Conservation (phyloP, 1,140 invertebrate genomes). For the Orius insidiosus region DNA sequence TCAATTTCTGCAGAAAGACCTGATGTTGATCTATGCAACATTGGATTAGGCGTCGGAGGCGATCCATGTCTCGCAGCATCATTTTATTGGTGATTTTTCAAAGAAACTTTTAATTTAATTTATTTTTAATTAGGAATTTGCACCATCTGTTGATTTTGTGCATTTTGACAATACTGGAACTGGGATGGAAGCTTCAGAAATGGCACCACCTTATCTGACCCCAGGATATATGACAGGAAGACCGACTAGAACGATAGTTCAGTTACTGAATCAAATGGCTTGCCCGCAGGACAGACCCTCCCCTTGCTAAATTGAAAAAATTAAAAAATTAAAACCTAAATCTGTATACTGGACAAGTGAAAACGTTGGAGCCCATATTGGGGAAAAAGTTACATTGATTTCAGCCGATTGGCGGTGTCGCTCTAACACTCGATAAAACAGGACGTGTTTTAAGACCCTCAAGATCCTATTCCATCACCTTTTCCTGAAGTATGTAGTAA, state of each 20-base stretch:
- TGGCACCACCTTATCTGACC: slow-evolving; percentile 40
- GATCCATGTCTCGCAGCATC: slow-evolving; percentile 37
- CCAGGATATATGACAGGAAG: slow-evolving; percentile 56
- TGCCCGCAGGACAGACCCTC: slow-evolving; percentile 7
- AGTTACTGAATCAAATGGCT: slow-evolving; percentile 27
- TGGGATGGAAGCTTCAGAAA: slow-evolving; percentile 29
- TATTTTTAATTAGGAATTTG: slow-evolving; percentile 55
- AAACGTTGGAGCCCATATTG: too few species aligned
- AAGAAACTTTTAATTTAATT: slow-evolving; percentile 1
- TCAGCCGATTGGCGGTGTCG: too few species aligned
- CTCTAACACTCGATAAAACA: too few species aligned
- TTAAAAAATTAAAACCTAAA: too few species aligned
- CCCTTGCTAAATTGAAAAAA: too few species aligned
- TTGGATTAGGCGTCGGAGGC: slow-evolving; percentile 25
- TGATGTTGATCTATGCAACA: slow-evolving; percentile 35
- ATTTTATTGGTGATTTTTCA: slow-evolving; percentile 24
- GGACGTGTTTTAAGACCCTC: too few species aligned
- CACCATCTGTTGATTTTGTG: slow-evolving; percentile 55
- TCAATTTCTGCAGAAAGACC: slow-evolving; percentile 22
- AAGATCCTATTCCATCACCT: too few species aligned
- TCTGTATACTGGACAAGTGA: too few species aligned
- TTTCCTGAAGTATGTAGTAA: too few species aligned
- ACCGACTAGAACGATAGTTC: slow-evolving; percentile 60
- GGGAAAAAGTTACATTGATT: too few species aligned
- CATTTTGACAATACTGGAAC: slow-evolving; percentile 77